Conservation (phyloP, 2,113 vertebrate genomes). For the Furnarius figulus region DNA sequence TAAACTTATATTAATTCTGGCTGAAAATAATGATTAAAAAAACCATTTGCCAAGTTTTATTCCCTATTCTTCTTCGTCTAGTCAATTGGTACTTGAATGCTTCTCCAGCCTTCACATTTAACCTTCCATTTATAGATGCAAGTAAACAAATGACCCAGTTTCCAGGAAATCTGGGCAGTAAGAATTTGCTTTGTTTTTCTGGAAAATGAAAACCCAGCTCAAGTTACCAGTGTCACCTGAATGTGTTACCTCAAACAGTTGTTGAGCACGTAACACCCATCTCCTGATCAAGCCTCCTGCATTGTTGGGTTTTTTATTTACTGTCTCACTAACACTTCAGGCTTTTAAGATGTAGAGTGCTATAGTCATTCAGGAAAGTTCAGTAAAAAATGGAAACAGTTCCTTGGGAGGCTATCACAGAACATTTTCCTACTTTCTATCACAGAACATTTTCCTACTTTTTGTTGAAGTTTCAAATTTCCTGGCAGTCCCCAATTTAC, state of each 20-base stretch:
- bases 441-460: background rate
- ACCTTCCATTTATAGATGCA: background rate
- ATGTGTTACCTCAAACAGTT: background rate
- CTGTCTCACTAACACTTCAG: background rate
- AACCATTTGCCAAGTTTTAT: background rate
- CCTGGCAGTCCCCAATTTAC: background rate
- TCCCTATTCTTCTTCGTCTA: background rate
- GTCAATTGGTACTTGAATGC: background rate
- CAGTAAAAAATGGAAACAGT: background rate
- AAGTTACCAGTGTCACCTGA: background rate
- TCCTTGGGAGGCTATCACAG: background rate
- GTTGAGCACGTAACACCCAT: background rate
- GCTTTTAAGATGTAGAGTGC: background rate
- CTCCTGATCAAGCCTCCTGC: background rate
- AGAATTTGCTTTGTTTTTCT: background rate
- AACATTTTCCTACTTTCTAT: background rate
- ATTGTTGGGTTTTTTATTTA: background rate
- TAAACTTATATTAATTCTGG: background rate
- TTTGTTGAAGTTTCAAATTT: background rate
- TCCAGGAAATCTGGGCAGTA: background rate
- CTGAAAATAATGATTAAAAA: background rate
- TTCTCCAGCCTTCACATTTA: background rate
- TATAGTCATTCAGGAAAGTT: background rate
- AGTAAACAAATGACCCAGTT: background rate
- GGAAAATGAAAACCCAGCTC: background rate